Evolutionary conservation across 2,797 vertebrate species (phyloP), one percentile per base, ranked within the genome.

Genomic region (Liparis tanakae): DNA sequence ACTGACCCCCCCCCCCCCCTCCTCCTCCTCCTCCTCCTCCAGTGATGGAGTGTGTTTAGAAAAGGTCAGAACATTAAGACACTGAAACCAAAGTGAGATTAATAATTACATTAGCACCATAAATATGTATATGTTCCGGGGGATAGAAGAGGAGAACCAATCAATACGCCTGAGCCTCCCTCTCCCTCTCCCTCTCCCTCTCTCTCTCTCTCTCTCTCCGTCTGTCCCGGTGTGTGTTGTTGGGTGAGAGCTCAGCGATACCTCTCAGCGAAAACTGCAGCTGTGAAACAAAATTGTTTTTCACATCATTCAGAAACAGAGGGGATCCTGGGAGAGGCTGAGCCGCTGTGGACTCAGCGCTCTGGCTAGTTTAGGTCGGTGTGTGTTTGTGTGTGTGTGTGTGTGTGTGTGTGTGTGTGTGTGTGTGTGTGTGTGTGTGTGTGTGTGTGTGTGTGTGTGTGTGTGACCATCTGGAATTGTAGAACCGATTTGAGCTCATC

Each of bases 211-310:
- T 64, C 36, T 46, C 61, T 63, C 43, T 68, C 39, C 9, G 37
- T 41, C 9, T 41, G 67, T 79, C 68, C 73, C 74, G 59, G 51
- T 84, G 79, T 78, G 69, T 82, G 67, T 44, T 67, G 67, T 34
- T 70, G 78, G 66, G 81, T 82, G 67, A 81, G 73, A 84, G 79
- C 77, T 65, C 63, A 87, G 70, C 84, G 85, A 44, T 78, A 74
- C 86, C 79, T 81, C 73, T 80, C 51, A 54, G 73, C 76, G 25
- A 74, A 82, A 58, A 81, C 83, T 85, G 77, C 85, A 82, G 84
- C 85, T 89, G 87, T 84, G 86, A 89, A 90, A 78, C 75, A 74
- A 87, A 87, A 88, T 88, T 53, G 83, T 88, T 91, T 91, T 88
- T 77, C 85, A 84, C 85, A 87, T 88, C 81, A 78, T 86, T 88